These are phyloP conservation scores for Clepsis dumicolana DNA, from an alignment of 2,888 invertebrate genomes.

Conservation along the genomic window DNA sequence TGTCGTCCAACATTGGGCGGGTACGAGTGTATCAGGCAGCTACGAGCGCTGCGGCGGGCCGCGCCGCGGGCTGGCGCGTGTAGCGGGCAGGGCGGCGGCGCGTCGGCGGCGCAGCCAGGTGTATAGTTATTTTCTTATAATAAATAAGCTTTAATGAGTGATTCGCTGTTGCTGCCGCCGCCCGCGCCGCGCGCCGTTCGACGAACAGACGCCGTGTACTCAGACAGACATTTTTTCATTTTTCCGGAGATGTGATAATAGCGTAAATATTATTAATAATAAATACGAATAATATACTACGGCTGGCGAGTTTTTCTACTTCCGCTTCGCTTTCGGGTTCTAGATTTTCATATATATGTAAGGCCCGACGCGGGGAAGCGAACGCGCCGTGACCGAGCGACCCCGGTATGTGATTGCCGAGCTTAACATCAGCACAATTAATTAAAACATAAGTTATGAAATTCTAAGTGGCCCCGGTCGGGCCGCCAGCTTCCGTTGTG, in stretches of 20 bases:
- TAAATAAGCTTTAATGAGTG: slow-evolving; percentile 37
- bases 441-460: no score
- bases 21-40: neutral
- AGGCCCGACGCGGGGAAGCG: neutral
- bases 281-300: slow-evolving; percentile 53
- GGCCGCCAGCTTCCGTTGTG: slow-evolving; percentile 6
- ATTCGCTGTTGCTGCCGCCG: slow-evolving; percentile 14
- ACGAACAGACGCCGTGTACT: slow-evolving; percentile 39
- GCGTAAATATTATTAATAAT: slow-evolving; percentile 61
- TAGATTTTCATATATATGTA: slow-evolving; percentile 42
- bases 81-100: neutral
- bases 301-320: slow-evolving; percentile 60
- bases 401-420: no score
- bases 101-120: neutral
- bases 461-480: neutral
- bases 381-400: neutral
- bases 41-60: neutral
- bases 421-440: no score
- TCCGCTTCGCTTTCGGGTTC: slow-evolving; percentile 59
- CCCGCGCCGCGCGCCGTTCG: slow-evolving; percentile 7
- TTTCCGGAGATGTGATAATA: slow-evolving; percentile 76
- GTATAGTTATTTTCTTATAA: slow-evolving; percentile 35
- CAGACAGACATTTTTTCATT: slow-evolving; percentile 53
- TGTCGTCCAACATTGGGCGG: no score
- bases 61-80: neutral